Evolutionary conservation across 2,888 invertebrate species (phyloP), one percentile per base, ranked within the genome.

Genomic region (Drosophila neoperkinsi): DNA sequence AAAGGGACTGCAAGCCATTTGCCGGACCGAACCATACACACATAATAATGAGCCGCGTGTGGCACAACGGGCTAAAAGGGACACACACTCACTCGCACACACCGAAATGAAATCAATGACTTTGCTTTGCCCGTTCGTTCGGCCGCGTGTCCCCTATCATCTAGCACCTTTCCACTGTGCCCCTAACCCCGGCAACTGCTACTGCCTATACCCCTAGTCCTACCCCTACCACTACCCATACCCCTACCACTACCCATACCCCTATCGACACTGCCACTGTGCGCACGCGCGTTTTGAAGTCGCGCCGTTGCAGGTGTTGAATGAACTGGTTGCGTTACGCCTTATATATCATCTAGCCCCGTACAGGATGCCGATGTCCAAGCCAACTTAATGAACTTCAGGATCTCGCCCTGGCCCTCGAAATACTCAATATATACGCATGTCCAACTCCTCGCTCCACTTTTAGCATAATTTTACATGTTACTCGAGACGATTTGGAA

Each of bases 281-380:
- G 70, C 85, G 76, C 84, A 82, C 84, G 82, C 81, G 86, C 73
- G 78, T 79, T 73, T 80, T 74, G 71, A 72, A 74, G 74, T 81
- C 62, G 71, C 77, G 70, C 69, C 69, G 69, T 69, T 73, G 90
- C 90, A 90, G 90, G 90, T 90, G 90, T 82, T 75, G 79, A 71
- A 66, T 76, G 82, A 81, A 90, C 90, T 87, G 85, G 90, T 90
- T 90, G 74, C 78, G 68, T 72, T 78, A 78, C 82, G 87, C 81
- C 78, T 77, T 75, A 75, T 84, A 83, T 78, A 77, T 80, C 81
- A 80, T 81, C 81, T 73, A 73, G 78, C 57, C 53, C 52, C 55
- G 43, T 55, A 43, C 74, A 55, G 58, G 57, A 64, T 56, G 34
- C 60, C 21, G 38, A 41, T 34, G 43, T 46, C 46, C 46, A 46